Conservation (phyloP, 2,113 vertebrate species). For the Fulica atra region DNA sequence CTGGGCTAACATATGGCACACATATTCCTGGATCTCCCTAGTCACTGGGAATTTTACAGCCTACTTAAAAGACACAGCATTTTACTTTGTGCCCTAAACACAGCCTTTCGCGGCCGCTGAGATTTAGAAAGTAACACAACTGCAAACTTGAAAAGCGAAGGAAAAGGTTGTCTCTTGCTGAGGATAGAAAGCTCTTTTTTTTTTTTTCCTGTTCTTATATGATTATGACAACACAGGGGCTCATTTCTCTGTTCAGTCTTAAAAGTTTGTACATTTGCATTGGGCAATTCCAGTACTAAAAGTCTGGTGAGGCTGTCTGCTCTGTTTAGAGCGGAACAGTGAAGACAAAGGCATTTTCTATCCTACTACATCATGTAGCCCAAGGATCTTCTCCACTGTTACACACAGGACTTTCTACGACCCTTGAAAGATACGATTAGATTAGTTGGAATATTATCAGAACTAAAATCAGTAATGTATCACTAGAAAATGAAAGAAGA, state of each 20-base stretch:
- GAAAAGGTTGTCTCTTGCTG: background rate
- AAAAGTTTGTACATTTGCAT: background rate
- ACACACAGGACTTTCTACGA: background rate
- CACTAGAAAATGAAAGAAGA: conserved; percentile 27
- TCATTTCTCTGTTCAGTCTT: background rate
- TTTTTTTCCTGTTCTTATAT: background rate
- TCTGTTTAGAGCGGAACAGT: background rate
- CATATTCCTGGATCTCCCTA: background rate
- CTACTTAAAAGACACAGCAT: background rate
- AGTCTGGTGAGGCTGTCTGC: background rate
- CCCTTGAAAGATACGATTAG: background rate
- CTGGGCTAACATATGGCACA: background rate
- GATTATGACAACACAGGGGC: background rate
- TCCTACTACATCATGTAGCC: background rate
- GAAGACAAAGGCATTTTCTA: conserved; percentile 10
- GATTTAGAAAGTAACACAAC: background rate
- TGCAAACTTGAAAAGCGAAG: background rate
- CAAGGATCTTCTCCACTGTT: background rate
- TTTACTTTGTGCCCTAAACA: background rate
- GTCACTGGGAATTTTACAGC: background rate
- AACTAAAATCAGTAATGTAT: conserved; percentile 19
- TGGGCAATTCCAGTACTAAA: background rate
- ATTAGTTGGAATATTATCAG: conserved; percentile 17
- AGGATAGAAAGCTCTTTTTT: background rate
- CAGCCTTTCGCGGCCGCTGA: background rate